Evolutionary conservation across 2,113 vertebrate species (phyloP).

Genomic region (Pomatostomus ruficeps): DNA sequence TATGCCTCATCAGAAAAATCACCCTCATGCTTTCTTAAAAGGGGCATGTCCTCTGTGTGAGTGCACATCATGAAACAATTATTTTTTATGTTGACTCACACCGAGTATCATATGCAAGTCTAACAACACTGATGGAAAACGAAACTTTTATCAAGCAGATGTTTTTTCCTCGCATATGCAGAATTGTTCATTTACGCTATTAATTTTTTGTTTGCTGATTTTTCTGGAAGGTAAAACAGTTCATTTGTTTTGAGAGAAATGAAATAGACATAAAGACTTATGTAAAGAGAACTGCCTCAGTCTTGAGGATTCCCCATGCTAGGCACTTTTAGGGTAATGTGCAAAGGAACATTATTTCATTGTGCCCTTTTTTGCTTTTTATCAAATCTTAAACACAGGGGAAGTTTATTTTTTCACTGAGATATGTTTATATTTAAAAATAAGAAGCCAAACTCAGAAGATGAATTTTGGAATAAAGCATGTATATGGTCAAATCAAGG

Average conservation of each 20-base stretch:
- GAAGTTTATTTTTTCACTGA: not conserved
- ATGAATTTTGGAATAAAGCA: not conserved
- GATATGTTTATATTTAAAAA: not conserved
- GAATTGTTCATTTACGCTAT: not conserved
- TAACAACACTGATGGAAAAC: not conserved
- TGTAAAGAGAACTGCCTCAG: not conserved
- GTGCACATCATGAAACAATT: not conserved
- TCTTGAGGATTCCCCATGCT: not conserved
- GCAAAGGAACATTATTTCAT: not conserved
- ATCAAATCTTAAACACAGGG: not conserved
- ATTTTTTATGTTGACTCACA: not conserved
- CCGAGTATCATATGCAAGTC: not conserved
- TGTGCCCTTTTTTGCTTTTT: not conserved
- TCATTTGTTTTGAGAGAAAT: not conserved
- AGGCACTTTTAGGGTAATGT: not conserved
- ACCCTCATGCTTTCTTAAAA: not conserved
- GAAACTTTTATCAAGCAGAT: not conserved
- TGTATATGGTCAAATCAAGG: not conserved
- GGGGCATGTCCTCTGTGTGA: not conserved
- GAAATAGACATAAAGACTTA: not conserved
- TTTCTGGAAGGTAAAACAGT: not conserved
- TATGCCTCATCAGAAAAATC: not conserved
- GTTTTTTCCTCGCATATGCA: accelerated
- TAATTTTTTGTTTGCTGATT: not conserved
- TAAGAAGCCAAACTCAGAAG: not conserved